Evolutionary conservation across 2,888 invertebrate genomes (phyloP).

Genomic region (Portevinia maculata): DNA sequence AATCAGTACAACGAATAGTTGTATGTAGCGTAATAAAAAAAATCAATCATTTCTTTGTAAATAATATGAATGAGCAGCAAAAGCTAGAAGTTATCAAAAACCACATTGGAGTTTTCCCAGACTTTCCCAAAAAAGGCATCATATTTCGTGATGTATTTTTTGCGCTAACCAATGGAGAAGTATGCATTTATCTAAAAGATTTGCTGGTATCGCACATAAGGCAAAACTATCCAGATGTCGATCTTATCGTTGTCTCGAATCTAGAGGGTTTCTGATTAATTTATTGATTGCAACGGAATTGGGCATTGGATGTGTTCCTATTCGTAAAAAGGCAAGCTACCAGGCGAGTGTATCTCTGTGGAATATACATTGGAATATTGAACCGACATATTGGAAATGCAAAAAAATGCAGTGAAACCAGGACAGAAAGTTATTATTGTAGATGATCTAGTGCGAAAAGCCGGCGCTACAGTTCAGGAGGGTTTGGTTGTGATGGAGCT

Average conservation of each 20-base stretch:
- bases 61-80: constrained; percentile 78
- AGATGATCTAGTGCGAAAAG: constrained; percentile 91
- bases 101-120: constrained; percentile 87
- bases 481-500: constrained; percentile 93
- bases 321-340: constrained; percentile 98
- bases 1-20: too few species aligned
- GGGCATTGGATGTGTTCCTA: constrained; percentile 92
- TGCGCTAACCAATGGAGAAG: constrained; percentile 88
- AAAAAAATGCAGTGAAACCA: constrained; percentile 87
- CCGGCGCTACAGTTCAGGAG: constrained; percentile 87
- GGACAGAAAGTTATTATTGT: constrained; percentile 92
- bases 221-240: constrained; percentile 85
- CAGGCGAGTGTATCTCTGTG: constrained; percentile 89
- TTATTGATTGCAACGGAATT: constrained; percentile 92
- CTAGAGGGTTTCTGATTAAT: constrained; percentile 97
- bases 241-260: constrained; percentile 93
- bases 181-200: constrained; percentile 88
- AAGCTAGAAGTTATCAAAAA: constrained; percentile 86
- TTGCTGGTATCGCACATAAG: constrained; percentile 87
- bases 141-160: constrained; percentile 96
- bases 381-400: constrained; percentile 93
- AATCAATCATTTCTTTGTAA: too few species aligned
- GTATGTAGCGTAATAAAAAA: too few species aligned
- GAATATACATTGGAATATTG: constrained; percentile 96
- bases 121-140: constrained; percentile 94